Evolutionary conservation across 1,140 invertebrate species (phyloP).

Genomic region (Wasmannia auropunctata): DNA sequence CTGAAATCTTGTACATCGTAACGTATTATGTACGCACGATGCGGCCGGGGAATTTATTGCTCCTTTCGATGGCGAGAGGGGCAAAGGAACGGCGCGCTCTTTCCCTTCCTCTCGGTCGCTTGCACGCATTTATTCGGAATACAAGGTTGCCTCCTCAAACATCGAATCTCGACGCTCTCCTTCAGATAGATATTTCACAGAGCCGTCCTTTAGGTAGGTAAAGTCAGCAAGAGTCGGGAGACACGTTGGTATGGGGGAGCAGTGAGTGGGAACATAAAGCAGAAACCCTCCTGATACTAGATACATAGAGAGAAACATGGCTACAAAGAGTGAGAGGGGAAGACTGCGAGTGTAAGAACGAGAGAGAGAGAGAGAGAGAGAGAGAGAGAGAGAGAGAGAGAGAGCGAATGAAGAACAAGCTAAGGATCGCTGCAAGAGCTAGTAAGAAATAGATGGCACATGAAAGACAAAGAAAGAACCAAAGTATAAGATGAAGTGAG

Average conservation of each 20-base stretch:
- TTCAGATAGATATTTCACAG: slow-evolving; percentile 62
- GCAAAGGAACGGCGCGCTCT: background rate
- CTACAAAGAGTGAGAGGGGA: background rate
- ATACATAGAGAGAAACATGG: background rate
- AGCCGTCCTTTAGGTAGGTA: slow-evolving; percentile 57
- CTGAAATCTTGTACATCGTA: slow-evolving; percentile 46
- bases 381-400: background rate
- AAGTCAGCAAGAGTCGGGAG: slow-evolving; percentile 39
- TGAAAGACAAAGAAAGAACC: slow-evolving; percentile 14
- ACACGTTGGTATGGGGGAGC: background rate
- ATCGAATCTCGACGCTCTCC: slow-evolving; percentile 56
- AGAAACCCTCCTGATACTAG: slow-evolving; percentile 23
- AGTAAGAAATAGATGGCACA: slow-evolving; percentile 8
- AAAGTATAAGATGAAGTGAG: background rate
- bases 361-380: background rate
- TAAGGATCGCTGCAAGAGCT: background rate
- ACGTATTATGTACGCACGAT: slow-evolving; percentile 33
- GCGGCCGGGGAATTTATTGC: slow-evolving; percentile 47
- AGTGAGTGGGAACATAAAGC: slow-evolving; percentile 36
- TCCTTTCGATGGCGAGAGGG: slow-evolving; percentile 19
- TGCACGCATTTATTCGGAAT: slow-evolving; percentile 27
- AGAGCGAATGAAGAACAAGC: background rate
- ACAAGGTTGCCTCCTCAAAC: slow-evolving; percentile 47
- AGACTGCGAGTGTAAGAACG: background rate
- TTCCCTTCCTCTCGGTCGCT: background rate